Evolutionary conservation across 2,888 invertebrate genomes (phyloP), one percentile per base, ranked within the genome.

Genomic region (Aporophyla lueneburgensis): DNA sequence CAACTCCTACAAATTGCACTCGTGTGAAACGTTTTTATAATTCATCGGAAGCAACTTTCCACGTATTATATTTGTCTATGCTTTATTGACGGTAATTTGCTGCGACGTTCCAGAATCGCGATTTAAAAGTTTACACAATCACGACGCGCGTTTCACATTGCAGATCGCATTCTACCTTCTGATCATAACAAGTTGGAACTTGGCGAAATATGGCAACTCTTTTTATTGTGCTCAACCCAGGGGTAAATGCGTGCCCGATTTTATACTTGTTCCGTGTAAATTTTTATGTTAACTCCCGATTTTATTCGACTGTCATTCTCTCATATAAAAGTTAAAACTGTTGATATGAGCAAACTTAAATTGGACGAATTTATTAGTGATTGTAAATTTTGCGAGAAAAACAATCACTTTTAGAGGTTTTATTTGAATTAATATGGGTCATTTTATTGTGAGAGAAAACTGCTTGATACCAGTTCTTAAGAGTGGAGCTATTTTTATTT

Each of bases 141-240:
- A 89, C 86, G 86, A 86, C 74, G 83, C 87, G 86, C 86, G 89
- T 89, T 89, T 87, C 88, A 85, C 87, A 86, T 90, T 87, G 80
- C 81, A 83, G 80, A 89, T 88, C 89, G 87, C 88, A 83, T 89
- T 88, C 87, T 88, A 92, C 91, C 89, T 88, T 90, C 89, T 91
- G 93, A 92, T 94, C 93, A 94, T 95, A 95, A 94, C 94, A 95
- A 94, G 92, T 92, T 90, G 85, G 81, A 93, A 93, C 91, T 93
- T 90, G 78, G 89, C 89, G 89, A 93, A 93, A 94, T 94, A 94
- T 93, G 92, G 92, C 91, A 86, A 90, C 90, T 93, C 89, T 91
- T 93, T 94, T 94, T 94, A 94, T 93, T 92, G 90, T 91, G 88
- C 88, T 86, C 85, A 82, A 85, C 86, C 76, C 83, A 74, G 74